Evolutionary conservation across 1,140 invertebrate species (phyloP), one percentile per base, ranked within the genome.

Genomic region (Phthorimaea operculella): DNA sequence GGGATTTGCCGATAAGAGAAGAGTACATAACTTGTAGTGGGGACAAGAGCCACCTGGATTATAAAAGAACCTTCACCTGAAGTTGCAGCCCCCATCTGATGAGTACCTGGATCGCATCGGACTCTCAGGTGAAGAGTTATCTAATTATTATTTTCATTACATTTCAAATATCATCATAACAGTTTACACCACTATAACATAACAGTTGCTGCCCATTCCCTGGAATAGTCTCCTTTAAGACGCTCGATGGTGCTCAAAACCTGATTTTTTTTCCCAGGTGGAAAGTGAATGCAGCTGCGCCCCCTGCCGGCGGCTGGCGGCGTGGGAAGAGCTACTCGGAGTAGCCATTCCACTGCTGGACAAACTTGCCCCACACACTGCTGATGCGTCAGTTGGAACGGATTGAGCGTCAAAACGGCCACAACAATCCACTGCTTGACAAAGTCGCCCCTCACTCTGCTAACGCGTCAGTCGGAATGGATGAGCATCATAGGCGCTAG

Each of bases 391-490:
- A 6, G 80, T 83, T 1, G 80, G 76, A 2, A 82, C 80, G 0
- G 79, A 83, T 33, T 79, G 44, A 67, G 49, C 16, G 34, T 53
- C 52, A 54, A 51, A 28, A 28, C n/a, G n/a, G 59, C 57, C n/a
- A n/a, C n/a, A n/a, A n/a, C n/a, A n/a, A n/a, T n/a, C n/a, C n/a
- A n/a, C 55, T 83, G 28, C 44, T 83, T 47, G 72, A 78, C 33
- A 72, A 72, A 18, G 54, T 83, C 11, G 62, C 63, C 8, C 78
- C 80, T 1, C 57, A 63, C 0, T 59, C 66, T 47, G 60, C 70
- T 6, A 78, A 83, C 18, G 80, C 76, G 0, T 70, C 78, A 7
- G 80, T 83, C 1, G 80, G 76, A 2, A 81, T 78, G 0, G 79
- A 83, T 33, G n/a, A 59, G 51, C 45, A 34, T 21, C n/a, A n/a